Percentiles rank a stretch among this genome's conserved stretches.
phyloP scores from a whole-genome alignment of 2,888 invertebrate genomes.

The Reticulitermes lucifugus region DNA sequence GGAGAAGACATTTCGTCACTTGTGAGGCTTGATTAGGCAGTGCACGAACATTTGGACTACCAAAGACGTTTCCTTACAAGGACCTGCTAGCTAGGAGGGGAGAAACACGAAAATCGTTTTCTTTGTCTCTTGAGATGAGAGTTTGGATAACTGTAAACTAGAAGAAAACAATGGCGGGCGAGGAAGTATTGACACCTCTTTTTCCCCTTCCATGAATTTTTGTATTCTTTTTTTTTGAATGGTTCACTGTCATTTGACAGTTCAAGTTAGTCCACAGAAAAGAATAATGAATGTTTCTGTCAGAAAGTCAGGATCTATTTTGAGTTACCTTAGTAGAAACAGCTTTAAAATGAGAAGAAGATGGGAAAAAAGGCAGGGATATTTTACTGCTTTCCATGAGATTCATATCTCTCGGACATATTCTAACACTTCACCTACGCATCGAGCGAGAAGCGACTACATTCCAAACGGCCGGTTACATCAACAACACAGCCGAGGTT shows the following conservation, averaged over 20 bases:
- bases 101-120: not conserved
- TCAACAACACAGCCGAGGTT: too few species aligned
- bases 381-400: too few species aligned
- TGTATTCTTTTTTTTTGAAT: not conserved
- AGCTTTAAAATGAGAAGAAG: too few species aligned
- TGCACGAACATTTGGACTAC: not conserved
- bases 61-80: not conserved
- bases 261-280: not conserved
- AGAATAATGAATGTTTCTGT: not conserved
- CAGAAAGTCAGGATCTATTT: not conserved
- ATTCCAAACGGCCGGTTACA: too few species aligned
- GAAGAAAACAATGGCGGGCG: not conserved
- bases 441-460: not conserved
- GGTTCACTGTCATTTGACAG: not conserved
- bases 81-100: not conserved
- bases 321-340: not conserved
- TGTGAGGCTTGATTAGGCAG: not conserved
- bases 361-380: too few species aligned
- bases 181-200: not conserved
- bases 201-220: too few species aligned
- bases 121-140: not conserved
- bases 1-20: too few species aligned
- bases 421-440: not conserved
- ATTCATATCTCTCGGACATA: not conserved
- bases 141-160: slow-evolving; percentile 20